A percentile compares a stretch with the other conserved stretches of the same genome.
Conservation (phyloP, 2,888 invertebrate species). For the Desoria tigrina region DNA sequence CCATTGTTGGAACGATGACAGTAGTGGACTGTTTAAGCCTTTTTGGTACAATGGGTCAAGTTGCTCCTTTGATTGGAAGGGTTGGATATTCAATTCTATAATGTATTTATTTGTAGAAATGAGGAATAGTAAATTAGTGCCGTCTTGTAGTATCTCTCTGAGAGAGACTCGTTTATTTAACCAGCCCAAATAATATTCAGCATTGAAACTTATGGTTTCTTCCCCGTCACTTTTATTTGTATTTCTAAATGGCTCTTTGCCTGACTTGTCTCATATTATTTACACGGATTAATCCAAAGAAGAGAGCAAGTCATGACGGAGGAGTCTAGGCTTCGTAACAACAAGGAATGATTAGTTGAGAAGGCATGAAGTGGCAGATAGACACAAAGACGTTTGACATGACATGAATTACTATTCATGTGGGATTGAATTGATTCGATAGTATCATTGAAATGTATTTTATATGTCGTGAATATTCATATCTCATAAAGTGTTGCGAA, state of each 20-base stretch:
- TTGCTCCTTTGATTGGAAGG: too few species aligned
- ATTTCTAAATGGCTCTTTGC: slow-evolving; percentile 10
- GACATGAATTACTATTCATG: slow-evolving; percentile 47
- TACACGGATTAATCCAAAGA: slow-evolving; percentile 20
- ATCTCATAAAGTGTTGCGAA: too few species aligned
- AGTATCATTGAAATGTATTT: too few species aligned
- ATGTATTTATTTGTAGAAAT: too few species aligned
- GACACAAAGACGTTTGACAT: slow-evolving; percentile 45
- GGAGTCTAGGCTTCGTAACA: not conserved
- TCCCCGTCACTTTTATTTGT: not conserved
- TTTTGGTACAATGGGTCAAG: too few species aligned
- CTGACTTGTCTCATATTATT: slow-evolving; percentile 21
- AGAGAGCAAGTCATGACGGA: slow-evolving; percentile 14
- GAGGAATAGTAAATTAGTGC: too few species aligned
- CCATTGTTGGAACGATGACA: slow-evolving; percentile 16
- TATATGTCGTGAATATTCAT: too few species aligned
- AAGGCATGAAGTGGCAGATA: slow-evolving; percentile 37
- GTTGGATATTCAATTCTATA: too few species aligned
- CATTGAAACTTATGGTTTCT: too few species aligned
- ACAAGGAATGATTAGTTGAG: slow-evolving; percentile 18
- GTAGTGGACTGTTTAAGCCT: not conserved
- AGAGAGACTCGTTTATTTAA: too few species aligned
- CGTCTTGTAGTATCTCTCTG: too few species aligned
- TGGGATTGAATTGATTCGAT: not conserved
- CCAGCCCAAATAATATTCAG: too few species aligned